Base-by-base conservation (phyloP, 2,888 invertebrate genomes). In the Dolichopus griseipennis region DNA sequence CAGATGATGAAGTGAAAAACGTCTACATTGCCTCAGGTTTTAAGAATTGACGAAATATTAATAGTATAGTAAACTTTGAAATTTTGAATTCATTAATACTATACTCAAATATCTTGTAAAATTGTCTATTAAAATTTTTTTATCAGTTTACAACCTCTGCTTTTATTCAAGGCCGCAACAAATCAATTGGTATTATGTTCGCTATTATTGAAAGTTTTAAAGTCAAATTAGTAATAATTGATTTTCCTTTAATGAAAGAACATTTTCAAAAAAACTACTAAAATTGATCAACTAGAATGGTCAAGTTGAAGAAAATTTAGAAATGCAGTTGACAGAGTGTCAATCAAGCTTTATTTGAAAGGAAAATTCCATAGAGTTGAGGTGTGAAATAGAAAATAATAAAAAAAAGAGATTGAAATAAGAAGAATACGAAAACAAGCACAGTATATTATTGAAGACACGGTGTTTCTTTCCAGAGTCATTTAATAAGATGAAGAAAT, bases 281-380 rank as follows among this genome's bases (percentile, higher is more conserved):
- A 63, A 63, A 63, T 63, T 21, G 63, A 63, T 63, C 63, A 63
- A 21, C 22, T 22, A 63, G 22, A 63, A 63, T 63, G 63, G 63
- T 63, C 22, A 22, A 63, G 22, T 21, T 63, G 10, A 21, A n/a
- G 63, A 12, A 2, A 63, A 63, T 63, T 63, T 63, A 63, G 63
- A 63, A 63, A 63, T 63, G 63, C 63, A 63, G 21, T 63, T 63
- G 63, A 22, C 63, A n/a, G 63, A 61, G 61, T 61, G n/a, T 61
- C 61, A 61, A 61, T 61, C 61, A 61, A 61, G 61, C 21, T 61
- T 21, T 63, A 63, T 63, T 63, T 63, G 63, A 22, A 63, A 63
- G 21, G 22, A 63, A 22, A 63, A 63, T 22, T 63, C 22, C 22
- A 22, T 63, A 63, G 63, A 21, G 22, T 63, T 63, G 63, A 63